Evolutionary conservation across 2,888 invertebrate genomes (phyloP), one percentile per base, ranked within the genome.

Genomic region (Dysmachus trigonus): DNA sequence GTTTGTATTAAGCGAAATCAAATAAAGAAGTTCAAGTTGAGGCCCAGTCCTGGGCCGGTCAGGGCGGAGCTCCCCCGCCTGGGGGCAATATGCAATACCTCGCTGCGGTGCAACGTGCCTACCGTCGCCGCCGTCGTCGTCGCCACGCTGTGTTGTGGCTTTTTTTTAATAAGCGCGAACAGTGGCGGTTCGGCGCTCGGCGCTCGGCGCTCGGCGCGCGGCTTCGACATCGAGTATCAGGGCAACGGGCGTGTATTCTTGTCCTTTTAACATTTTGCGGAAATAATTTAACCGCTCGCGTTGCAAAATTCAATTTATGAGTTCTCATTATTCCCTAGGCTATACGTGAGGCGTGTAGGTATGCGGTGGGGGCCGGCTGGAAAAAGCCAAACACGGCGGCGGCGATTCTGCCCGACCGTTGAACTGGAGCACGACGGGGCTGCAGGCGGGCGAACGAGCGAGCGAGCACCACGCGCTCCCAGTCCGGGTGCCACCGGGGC

Each of bases 231-330:
- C 53, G 22, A 22, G 62, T 22, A 8, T 27, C 62, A 22, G 62
- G 27, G 62, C 62, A 62, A 10, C 62, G 22, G 27, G 10, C 62
- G 62, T n/a, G n/a, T 27, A 27, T 27, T 62, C 62, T 27, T 62
- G 81, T 81, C 62, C 62, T 81, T 53, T 73, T 81, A 81, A 81
- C 62, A 51, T 81, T 81, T 81, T 81, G 35, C 81, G 81, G 81
- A 81, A 81, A 81, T 81, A 81, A 81, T 53, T 81, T 81, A 62
- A 53, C 33, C 51, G 53, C 53, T 73, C 4, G 35, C 31, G 22
- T 18, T 62, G 81, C 51, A 62, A 33, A 81, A 81, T 53, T 81
- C 62, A 81, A 77, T 77, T 77, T 77, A 77, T 77, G 77, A 77
- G 77, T 30, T 77, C 77, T 77, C 77, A 77, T 77, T 77, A 77